A percentile compares a stretch with the other conserved stretches of the same genome.
Evolutionary conservation across 2,888 invertebrate species (phyloP).

Genomic region (Bimastos eiseni): DNA sequence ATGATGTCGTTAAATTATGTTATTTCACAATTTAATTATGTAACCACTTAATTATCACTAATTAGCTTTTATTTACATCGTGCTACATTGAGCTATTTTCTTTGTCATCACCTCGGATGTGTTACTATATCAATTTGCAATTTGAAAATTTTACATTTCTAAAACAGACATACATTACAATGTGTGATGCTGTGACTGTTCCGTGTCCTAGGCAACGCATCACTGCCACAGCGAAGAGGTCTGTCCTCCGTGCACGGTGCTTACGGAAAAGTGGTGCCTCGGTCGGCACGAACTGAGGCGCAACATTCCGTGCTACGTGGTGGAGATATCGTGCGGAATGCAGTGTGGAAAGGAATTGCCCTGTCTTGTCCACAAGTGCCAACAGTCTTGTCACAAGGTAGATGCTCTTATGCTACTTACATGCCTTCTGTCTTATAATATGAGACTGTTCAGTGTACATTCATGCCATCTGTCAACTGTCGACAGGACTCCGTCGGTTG

Average conservation of each 20-base stretch:
- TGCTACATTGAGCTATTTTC: too few species aligned
- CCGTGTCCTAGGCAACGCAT: slow-evolving; percentile 69
- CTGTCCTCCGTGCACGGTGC: slow-evolving; percentile 84
- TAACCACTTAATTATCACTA: too few species aligned
- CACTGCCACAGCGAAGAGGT: slow-evolving; percentile 75
- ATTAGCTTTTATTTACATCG: too few species aligned
- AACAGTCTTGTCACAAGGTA: slow-evolving; percentile 74
- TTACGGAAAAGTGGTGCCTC: slow-evolving; percentile 82
- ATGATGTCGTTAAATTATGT: too few species aligned
- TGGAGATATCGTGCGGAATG: slow-evolving; percentile 86
- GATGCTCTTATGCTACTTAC: neutral
- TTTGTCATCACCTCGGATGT: too few species aligned
- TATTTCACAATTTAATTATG: too few species aligned
- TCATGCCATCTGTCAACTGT: too few species aligned
- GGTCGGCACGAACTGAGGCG: slow-evolving; percentile 75
- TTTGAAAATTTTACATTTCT: too few species aligned
- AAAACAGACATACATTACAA: neutral
- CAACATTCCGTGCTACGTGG: slow-evolving; percentile 84
- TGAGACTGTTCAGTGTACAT: too few species aligned
- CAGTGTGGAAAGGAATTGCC: slow-evolving; percentile 79
- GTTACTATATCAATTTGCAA: too few species aligned
- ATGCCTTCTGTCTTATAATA: too few species aligned
- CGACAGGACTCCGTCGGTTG: too few species aligned
- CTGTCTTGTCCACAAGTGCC: slow-evolving; percentile 84
- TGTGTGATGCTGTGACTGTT: neutral